Conservation (phyloP, 2,888 invertebrate species). For the Asteroscopus sphinx region DNA sequence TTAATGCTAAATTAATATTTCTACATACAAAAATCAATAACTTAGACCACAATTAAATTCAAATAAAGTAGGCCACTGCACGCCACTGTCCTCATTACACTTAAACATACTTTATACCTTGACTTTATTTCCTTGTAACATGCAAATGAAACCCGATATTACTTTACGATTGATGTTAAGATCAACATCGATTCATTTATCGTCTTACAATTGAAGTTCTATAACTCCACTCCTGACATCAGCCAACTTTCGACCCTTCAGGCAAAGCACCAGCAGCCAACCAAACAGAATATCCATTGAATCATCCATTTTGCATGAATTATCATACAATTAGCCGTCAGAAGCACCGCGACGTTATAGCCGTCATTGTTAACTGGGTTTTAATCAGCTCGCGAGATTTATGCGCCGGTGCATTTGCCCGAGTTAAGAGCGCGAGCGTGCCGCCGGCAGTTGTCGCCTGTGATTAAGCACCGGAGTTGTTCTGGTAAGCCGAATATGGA, state of each 20-base stretch:
- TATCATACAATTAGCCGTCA: slow-evolving; percentile 61
- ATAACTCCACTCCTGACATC: neutral
- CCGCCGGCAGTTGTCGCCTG: slow-evolving; percentile 65
- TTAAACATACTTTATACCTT: no score
- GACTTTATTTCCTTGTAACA: no score
- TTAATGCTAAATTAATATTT: no score
- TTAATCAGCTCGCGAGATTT: slow-evolving; percentile 71
- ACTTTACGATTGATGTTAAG: slow-evolving; percentile 19
- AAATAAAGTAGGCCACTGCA: no score
- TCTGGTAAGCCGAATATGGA: slow-evolving; percentile 21
- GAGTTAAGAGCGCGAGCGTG: slow-evolving; percentile 64
- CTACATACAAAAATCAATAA: no score
- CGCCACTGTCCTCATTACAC: no score
- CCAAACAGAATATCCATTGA: slow-evolving; percentile 48
- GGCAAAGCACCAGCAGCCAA: slow-evolving; percentile 24
- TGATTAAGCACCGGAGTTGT: slow-evolving; percentile 61
- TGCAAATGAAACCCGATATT: no score
- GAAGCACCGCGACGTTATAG: slow-evolving; percentile 62
- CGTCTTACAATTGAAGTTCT: neutral
- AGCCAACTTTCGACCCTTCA: slow-evolving; percentile 18
- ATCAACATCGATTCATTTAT: neutral
- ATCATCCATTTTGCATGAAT: slow-evolving; percentile 52
- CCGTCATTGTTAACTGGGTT: slow-evolving; percentile 72
- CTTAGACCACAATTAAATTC: no score
- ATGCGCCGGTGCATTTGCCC: slow-evolving; percentile 59